phyloP scores from a whole-genome alignment of 2,797 vertebrate species.

The Euphonia xanthogaster region DNA sequence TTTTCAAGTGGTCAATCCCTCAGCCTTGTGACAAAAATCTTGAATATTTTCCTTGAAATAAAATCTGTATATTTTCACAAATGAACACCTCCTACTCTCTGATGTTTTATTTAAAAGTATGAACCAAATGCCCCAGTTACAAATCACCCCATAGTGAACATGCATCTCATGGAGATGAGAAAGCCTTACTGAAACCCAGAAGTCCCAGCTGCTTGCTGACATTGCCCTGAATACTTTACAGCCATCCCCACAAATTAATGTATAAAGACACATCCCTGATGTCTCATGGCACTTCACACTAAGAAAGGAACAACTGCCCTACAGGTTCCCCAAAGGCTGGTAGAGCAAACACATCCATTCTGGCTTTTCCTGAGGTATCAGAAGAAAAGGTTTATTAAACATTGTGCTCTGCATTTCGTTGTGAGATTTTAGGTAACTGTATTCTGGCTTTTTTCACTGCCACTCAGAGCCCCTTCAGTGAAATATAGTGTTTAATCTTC shows the following conservation, averaged over 20 bases:
- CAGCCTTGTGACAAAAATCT: not conserved
- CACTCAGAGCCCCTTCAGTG: constrained; percentile 23
- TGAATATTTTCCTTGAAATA: not conserved
- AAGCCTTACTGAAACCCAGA: not conserved
- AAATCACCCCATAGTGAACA: not conserved
- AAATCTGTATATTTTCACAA: not conserved
- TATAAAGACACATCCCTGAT: not conserved
- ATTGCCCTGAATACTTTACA: not conserved
- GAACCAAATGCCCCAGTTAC: not conserved
- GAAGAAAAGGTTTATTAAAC: constrained; percentile 63
- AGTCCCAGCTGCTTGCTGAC: not conserved
- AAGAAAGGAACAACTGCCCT: constrained; percentile 14
- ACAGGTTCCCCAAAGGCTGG: not conserved
- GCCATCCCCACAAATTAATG: not conserved
- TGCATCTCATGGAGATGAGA: not conserved
- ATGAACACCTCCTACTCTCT: not conserved
- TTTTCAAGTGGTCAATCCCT: not conserved
- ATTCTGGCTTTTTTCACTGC: constrained; percentile 64
- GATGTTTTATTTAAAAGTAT: not conserved
- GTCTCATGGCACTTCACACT: constrained; percentile 13
- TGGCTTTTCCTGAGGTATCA: constrained; percentile 41
- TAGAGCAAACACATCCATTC: not conserved
- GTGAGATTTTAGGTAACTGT: constrained; percentile 11
- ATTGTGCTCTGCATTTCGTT: not conserved
- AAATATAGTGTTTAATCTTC: constrained; percentile 54